Percentiles rank a stretch among this genome's conserved stretches.
phyloP scores from a whole-genome alignment of 1,140 invertebrate species.

The Solenopsis fugax region DNA sequence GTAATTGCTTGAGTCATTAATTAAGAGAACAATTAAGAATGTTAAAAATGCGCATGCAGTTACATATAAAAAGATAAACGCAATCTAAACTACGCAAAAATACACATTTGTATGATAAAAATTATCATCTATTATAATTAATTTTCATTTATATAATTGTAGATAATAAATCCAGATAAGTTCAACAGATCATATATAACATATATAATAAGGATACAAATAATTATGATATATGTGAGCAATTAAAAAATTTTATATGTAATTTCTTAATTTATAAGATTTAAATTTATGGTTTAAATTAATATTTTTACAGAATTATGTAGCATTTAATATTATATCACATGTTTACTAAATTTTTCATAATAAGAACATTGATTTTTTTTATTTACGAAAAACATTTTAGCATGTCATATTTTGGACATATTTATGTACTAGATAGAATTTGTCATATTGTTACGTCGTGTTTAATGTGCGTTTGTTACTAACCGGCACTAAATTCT shows the following conservation, averaged over 20 bases:
- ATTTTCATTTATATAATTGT: not conserved
- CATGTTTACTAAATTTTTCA: not conserved
- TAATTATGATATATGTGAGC: not conserved
- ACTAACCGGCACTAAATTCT: not conserved
- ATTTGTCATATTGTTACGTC: not conserved
- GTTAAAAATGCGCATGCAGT: not conserved
- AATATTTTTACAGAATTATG: not conserved
- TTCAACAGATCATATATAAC: slow-evolving; percentile 7
- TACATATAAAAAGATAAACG: not conserved
- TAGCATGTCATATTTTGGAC: not conserved
- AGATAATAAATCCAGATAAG: slow-evolving; percentile 9
- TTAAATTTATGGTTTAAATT: slow-evolving; percentile 2
- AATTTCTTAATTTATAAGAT: slow-evolving; percentile 8
- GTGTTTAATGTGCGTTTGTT: not conserved
- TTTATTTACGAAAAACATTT: not conserved
- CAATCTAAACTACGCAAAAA: not conserved
- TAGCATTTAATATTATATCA: not conserved
- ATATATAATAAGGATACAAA: not conserved
- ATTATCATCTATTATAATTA: not conserved
- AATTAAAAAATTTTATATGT: not conserved
- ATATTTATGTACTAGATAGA: not conserved
- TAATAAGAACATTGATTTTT: not conserved
- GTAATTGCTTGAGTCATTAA: slow-evolving; percentile 12
- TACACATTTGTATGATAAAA: not conserved
- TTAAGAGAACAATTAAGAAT: not conserved